Conservation (phyloP, 2,113 vertebrate genomes). For the Apodemus sylvaticus region DNA sequence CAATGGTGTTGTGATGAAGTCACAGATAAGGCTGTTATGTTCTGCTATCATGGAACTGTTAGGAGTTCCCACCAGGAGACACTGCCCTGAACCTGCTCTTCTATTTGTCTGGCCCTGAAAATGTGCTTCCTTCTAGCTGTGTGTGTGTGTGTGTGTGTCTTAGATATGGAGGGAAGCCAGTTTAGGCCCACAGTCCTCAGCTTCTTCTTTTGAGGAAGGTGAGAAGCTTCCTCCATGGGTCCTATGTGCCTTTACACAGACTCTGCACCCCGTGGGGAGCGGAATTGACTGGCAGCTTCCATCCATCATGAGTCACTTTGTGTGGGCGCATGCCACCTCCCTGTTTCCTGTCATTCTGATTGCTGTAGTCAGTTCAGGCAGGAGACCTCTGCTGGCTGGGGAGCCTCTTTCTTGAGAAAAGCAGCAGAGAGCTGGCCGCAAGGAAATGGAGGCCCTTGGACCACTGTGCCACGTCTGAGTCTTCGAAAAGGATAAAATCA, state of each 20-base stretch:
- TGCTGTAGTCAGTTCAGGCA: neutral
- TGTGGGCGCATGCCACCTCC: neutral
- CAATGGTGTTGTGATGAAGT: neutral
- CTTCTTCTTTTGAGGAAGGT: too few relatives aligned
- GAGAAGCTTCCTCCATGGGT: too few relatives aligned
- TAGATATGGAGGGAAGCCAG: neutral
- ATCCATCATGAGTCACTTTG: neutral
- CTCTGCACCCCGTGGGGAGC: neutral
- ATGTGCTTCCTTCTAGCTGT: neutral
- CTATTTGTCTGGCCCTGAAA: neutral
- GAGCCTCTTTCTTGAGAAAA: conserved; percentile 1
- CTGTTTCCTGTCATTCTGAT: neutral
- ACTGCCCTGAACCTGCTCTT: neutral
- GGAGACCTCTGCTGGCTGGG: neutral
- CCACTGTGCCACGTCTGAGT: neutral
- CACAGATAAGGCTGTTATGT: neutral
- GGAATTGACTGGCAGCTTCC: neutral
- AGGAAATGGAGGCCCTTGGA: neutral
- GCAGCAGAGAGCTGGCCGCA: accelerated
- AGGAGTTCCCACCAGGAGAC: neutral
- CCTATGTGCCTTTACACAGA: neutral
- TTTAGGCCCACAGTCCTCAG: neutral
- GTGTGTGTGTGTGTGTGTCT: neutral
- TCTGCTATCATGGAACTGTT: neutral
- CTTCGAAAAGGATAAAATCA: neutral